These are phyloP conservation scores for Caenorhabditis angaria DNA, from an alignment of 2,888 invertebrate genomes.

Conservation along the genomic window DNA sequence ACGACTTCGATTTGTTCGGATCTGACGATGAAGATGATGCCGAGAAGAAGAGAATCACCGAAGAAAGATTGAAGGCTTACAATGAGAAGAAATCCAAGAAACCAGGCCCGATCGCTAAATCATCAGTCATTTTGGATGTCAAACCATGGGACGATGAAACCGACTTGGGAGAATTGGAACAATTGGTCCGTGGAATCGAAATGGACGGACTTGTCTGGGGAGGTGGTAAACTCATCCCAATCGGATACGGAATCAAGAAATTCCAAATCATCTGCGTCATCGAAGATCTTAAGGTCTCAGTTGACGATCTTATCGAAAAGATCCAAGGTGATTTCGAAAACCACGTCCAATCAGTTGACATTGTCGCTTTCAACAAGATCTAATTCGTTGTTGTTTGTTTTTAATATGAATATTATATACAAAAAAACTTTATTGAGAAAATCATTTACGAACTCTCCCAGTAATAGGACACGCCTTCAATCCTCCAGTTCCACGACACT, in stretches of 20 bases:
- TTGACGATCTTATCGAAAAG: constrained; percentile 65
- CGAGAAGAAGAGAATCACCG: constrained; percentile 78
- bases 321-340: constrained; percentile 62
- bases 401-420: too few species aligned
- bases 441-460: background rate
- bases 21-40: constrained; percentile 69
- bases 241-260: constrained; percentile 67
- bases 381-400: constrained; percentile 36
- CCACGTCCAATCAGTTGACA: constrained; percentile 67
- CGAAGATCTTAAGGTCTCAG: constrained; percentile 69
- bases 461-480: constrained; percentile 5
- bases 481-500: background rate
- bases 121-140: constrained; percentile 91
- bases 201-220: constrained; percentile 96
- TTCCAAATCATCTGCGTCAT: constrained; percentile 68
- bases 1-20: constrained; percentile 71
- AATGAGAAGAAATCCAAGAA: constrained; percentile 94
- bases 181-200: constrained; percentile 82
- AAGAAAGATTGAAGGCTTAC: constrained; percentile 90
- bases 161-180: constrained; percentile 88
- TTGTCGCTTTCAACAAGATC: constrained; percentile 71
- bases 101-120: constrained; percentile 90
- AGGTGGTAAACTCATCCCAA: constrained; percentile 76
- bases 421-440: background rate
- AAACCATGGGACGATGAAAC: constrained; percentile 98